Evolutionary conservation across 2,797 vertebrate genomes (phyloP), one percentile per base, ranked within the genome.

Genomic region (Cyclura pinguis): DNA sequence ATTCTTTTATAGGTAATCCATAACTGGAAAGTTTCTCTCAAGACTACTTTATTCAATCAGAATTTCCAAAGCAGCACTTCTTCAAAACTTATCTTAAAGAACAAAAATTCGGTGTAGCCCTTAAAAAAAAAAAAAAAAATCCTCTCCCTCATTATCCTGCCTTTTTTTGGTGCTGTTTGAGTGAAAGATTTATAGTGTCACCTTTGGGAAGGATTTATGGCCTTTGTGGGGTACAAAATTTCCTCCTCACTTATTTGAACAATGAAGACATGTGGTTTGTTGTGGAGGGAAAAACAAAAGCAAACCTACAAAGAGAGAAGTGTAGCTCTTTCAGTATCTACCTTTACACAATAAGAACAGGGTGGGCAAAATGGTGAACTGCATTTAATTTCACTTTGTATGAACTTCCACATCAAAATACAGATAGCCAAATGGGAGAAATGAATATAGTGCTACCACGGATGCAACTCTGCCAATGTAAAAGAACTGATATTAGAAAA

Each of bases 1-100:
- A 97, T 98, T 97, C 97, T 96, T 97, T 96, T 97, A 97, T 96
- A 95, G 97, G 94, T 96, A 97, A 98, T 97, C 97, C 93, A 97
- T 97, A 97, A 96, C 95, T 7, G 91, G 94, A 95, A 96, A 97
- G 96, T 97, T 97, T 96, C 96, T 97, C 93, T 93, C 93, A 91
- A 94, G 95, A 93, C 94, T 88, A 73, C 91, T 97, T 96, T 95
- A 96, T 96, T 96, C 94, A 92, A 95, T 94, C 84, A 29, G 95
- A 96, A 92, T 95, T 96, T 97, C 96, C 90, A 94, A 96, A 95
- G 92, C 96, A 95, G 92, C 1, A 0, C 92, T 92, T 80, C 80
- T 95, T 96, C 95, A 95, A 95, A 96, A 89, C 90, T 94, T 91
- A 69, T 90, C 85, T 92, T 9, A 86, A 77, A 92, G 76, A 47